Conservation (phyloP, 2,113 vertebrate genomes). For the Ornithorhynchus anatinus region DNA sequence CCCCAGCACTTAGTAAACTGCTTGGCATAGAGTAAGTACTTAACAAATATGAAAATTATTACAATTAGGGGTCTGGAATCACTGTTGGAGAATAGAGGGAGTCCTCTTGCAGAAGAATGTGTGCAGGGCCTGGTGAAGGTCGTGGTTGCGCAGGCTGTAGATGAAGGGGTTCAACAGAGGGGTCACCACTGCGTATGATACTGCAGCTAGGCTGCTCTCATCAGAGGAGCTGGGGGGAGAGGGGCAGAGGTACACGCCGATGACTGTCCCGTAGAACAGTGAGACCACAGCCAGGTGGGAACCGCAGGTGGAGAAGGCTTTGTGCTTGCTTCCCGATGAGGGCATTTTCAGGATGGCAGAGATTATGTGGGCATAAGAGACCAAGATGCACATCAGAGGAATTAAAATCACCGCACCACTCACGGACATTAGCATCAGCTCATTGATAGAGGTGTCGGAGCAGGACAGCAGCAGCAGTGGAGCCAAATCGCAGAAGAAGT, state of each 20-base stretch:
- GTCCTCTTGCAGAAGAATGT: too few relatives aligned
- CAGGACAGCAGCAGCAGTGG: constrained; percentile 29
- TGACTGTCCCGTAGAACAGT: constrained; percentile 48
- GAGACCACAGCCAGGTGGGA: constrained; percentile 51
- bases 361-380: constrained; percentile 41
- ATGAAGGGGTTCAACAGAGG: too few relatives aligned
- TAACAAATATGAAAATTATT: too few relatives aligned
- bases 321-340: constrained; percentile 26
- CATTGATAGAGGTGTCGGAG: constrained; percentile 34
- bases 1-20: too few relatives aligned
- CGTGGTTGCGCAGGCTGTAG: too few relatives aligned
- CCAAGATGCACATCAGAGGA: constrained; percentile 38
- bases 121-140: too few relatives aligned
- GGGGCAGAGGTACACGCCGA: constrained; percentile 42
- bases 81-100: too few relatives aligned
- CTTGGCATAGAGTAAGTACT: too few relatives aligned
- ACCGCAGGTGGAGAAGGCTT: constrained; percentile 49
- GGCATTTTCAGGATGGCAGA: constrained; percentile 25
- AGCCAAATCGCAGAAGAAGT: constrained; percentile 46
- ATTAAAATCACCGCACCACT: constrained; percentile 27
- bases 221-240: neutral
- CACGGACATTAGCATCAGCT: constrained; percentile 33
- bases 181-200: too few relatives aligned
- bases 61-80: too few relatives aligned
- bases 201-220: too few relatives aligned